Evolutionary conservation across 2,888 invertebrate species (phyloP).

Genomic region (Blera fallax): DNA sequence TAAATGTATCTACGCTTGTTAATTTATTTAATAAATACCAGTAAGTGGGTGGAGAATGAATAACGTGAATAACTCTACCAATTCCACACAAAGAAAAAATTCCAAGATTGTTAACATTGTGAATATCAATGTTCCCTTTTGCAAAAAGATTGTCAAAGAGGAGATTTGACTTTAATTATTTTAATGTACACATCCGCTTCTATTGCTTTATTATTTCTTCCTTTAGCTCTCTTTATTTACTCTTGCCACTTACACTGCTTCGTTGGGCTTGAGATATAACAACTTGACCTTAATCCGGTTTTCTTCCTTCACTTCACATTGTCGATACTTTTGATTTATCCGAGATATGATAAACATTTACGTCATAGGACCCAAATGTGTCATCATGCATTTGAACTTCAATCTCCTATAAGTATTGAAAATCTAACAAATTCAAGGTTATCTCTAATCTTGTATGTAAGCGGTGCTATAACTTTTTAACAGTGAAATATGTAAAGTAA

Average conservation of each 20-base stretch:
- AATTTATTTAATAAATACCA: neutral
- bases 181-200: neutral
- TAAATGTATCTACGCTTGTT: neutral
- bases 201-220: neutral
- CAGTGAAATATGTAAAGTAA: neutral
- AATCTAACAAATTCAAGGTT: neutral
- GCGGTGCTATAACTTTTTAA: neutral
- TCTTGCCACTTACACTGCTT: neutral
- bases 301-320: neutral
- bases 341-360: neutral
- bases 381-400: constrained; percentile 6
- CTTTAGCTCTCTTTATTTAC: neutral
- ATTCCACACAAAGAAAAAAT: neutral
- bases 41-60: no score
- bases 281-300: constrained; percentile 41
- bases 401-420: neutral
- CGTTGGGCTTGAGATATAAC: neutral
- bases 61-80: no score
- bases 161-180: neutral
- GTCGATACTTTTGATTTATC: neutral
- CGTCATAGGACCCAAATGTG: constrained; percentile 24
- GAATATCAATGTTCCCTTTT: neutral
- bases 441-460: neutral
- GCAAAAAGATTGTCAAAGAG: neutral
- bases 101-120: neutral